These are phyloP conservation scores for Oncorhynchus mykiss DNA, from an alignment of 2,113 vertebrate species.

Conservation along the genomic window DNA sequence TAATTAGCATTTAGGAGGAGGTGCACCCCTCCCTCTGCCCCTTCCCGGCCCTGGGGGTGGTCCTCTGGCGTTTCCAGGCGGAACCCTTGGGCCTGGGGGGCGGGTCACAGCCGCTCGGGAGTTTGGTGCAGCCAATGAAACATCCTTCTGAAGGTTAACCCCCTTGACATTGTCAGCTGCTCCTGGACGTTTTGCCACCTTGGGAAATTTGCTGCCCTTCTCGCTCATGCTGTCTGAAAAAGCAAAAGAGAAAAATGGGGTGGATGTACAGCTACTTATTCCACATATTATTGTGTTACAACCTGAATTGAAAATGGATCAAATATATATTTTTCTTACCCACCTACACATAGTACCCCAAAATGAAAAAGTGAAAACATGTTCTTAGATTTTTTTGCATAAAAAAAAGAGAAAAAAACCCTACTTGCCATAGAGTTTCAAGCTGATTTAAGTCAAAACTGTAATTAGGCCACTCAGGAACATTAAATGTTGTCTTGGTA, in stretches of 20 bases:
- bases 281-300: too few species aligned
- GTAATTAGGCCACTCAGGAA: too few species aligned
- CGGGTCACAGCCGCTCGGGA: conserved; percentile 61
- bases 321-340: too few species aligned
- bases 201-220: conserved; percentile 63
- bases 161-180: conserved; percentile 53
- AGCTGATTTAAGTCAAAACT: too few species aligned
- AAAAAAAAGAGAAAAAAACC: too few species aligned
- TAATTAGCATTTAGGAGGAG: conserved; percentile 30
- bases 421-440: too few species aligned
- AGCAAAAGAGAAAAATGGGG: neutral
- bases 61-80: conserved; percentile 59
- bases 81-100: conserved; percentile 49
- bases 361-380: too few species aligned
- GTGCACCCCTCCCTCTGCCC: conserved; percentile 61
- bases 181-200: conserved; percentile 51
- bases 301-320: too few species aligned
- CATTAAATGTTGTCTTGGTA: too few species aligned
- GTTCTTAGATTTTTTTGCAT: too few species aligned
- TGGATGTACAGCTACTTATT: neutral
- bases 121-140: conserved; percentile 59
- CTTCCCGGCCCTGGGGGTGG: conserved; percentile 50
- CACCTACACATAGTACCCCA: too few species aligned
- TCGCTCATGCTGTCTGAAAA: conserved; percentile 56
- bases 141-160: conserved; percentile 65